A percentile compares a stretch with the other conserved stretches of the same genome.
phyloP scores from a whole-genome alignment of 1,140 invertebrate genomes.

The Lethocerus indicus region DNA sequence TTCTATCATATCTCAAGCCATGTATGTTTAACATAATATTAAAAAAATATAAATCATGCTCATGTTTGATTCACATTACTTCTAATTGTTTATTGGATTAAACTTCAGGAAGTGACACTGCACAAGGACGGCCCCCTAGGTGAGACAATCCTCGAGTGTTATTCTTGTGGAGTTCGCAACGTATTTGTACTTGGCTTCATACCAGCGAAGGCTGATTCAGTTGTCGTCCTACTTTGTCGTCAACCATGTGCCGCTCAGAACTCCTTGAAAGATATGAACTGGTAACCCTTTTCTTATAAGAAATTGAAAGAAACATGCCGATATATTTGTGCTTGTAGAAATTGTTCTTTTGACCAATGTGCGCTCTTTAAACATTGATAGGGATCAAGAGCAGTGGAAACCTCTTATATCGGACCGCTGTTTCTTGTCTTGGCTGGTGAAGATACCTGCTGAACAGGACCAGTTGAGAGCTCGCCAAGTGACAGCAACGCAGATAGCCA shows the following conservation, averaged over 20 bases:
- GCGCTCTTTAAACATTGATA: conserved; percentile 6
- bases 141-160: conserved; percentile 95
- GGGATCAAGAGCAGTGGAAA: conserved; percentile 98
- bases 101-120: conserved; percentile 70
- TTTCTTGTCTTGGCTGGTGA: conserved; percentile 92
- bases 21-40: too few species aligned
- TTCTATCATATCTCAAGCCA: too few species aligned
- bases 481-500: conserved; percentile 90
- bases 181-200: conserved; percentile 98
- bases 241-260: conserved; percentile 96
- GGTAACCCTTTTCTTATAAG: conserved; percentile 32
- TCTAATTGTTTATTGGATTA: background rate
- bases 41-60: too few species aligned
- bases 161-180: conserved; percentile 93
- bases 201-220: conserved; percentile 96
- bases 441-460: conserved; percentile 88
- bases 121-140: conserved; percentile 94
- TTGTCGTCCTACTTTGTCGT: conserved; percentile 93
- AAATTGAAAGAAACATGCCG: background rate
- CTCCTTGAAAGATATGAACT: conserved; percentile 96
- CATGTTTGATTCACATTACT: too few species aligned
- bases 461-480: conserved; percentile 89
- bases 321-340: background rate
- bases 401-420: conserved; percentile 90
- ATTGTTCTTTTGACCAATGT: background rate